A percentile compares a stretch with the other conserved stretches of the same genome.
Evolutionary conservation across 2,797 vertebrate genomes (phyloP).

Genomic region (Megaceryle alcyon): DNA sequence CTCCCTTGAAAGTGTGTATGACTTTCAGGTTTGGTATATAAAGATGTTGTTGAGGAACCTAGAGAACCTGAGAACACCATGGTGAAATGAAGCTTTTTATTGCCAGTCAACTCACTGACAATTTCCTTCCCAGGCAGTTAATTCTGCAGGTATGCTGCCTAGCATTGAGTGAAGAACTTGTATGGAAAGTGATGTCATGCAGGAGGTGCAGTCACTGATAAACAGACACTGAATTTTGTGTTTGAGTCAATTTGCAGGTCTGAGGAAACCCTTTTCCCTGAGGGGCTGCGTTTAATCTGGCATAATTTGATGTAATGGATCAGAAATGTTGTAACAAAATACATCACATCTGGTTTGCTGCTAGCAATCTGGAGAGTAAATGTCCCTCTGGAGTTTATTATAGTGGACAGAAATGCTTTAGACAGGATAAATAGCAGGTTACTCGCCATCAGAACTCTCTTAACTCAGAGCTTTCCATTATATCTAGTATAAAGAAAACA

Average conservation of each 20-base stretch:
- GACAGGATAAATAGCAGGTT: not conserved
- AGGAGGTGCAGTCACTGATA: not conserved
- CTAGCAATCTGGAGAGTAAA: not conserved
- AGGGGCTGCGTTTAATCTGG: not conserved
- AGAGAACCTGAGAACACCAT: not conserved
- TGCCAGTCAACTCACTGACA: not conserved
- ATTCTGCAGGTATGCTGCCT: not conserved
- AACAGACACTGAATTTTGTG: not conserved
- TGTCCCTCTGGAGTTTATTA: not conserved
- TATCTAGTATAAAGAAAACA: not conserved
- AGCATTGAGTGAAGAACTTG: not conserved
- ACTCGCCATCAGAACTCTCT: not conserved
- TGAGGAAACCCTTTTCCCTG: not conserved
- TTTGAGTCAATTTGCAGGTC: not conserved
- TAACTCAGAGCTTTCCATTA: not conserved
- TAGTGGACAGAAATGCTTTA: not conserved
- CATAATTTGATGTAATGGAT: conserved; percentile 9
- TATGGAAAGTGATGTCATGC: not conserved
- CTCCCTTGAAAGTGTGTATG: not conserved
- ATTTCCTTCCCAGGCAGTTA: not conserved
- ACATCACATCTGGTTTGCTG: not conserved
- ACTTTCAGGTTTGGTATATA: not conserved
- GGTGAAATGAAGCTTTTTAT: not conserved
- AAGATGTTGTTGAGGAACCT: not conserved
- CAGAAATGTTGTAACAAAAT: conserved; percentile 15